Percentiles rank a stretch among this genome's conserved stretches.
phyloP scores from a whole-genome alignment of 2,888 invertebrate species.

The Leuctra nigra region DNA sequence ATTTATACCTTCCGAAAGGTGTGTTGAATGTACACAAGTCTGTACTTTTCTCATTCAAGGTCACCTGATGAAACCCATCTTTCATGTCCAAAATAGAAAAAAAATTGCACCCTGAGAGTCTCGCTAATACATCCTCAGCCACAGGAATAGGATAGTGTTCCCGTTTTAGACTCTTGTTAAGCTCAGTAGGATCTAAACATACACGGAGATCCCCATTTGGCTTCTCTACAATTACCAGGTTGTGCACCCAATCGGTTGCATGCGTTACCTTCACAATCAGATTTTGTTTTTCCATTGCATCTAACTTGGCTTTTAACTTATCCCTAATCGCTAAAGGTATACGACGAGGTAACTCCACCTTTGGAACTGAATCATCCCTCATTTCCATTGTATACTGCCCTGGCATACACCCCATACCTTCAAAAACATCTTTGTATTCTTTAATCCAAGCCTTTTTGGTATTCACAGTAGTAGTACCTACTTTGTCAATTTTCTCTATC shows the following conservation, averaged over 20 bases:
- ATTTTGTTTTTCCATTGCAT: neutral
- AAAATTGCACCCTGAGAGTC: neutral
- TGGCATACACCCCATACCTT: neutral
- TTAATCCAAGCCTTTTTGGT: no score
- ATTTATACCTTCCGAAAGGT: constrained; percentile 22
- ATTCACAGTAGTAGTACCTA: no score
- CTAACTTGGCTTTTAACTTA: neutral
- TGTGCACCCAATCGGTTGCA: constrained; percentile 11
- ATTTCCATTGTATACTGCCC: neutral
- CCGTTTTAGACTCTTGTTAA: constrained; percentile 10
- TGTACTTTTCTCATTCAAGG: constrained; percentile 13
- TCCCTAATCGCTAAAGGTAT: neutral
- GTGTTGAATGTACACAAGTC: constrained; percentile 23
- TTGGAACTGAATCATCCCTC: neutral
- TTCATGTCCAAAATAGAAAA: constrained; percentile 22
- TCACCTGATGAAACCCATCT: constrained; percentile 22
- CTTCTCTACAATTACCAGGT: constrained; percentile 15
- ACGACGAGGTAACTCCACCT: neutral
- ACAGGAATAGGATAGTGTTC: neutral
- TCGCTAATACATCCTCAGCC: neutral
- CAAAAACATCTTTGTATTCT: neutral
- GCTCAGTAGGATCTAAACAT: constrained; percentile 14
- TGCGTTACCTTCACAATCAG: neutral
- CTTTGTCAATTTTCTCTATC: neutral
- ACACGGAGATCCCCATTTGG: constrained; percentile 12